These are phyloP conservation scores for Heliornis fulica DNA, from an alignment of 2,113 vertebrate genomes.

Conservation along the genomic window DNA sequence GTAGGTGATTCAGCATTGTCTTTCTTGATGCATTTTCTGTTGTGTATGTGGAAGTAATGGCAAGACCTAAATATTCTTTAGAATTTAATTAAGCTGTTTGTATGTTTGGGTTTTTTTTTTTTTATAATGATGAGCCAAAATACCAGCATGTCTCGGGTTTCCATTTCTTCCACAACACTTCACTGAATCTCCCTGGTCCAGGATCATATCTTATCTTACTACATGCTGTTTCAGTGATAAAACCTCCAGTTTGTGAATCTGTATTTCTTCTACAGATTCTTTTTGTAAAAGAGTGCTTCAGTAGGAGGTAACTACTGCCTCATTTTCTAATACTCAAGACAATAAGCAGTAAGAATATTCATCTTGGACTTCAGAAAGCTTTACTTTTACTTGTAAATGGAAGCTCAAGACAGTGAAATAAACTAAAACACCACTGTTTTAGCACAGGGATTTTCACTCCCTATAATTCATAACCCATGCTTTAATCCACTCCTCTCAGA, in stretches of 20 bases:
- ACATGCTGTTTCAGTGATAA: background rate
- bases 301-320: background rate
- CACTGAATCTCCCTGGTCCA: background rate
- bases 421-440: background rate
- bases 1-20: background rate
- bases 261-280: background rate
- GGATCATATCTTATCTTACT: background rate
- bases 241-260: background rate
- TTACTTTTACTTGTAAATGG: background rate
- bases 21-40: background rate
- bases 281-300: background rate
- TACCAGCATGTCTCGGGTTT: background rate
- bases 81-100: background rate
- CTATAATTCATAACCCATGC: background rate
- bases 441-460: background rate
- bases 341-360: background rate
- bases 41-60: background rate
- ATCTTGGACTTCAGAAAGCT: background rate
- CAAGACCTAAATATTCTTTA: background rate
- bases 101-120: too few species aligned
- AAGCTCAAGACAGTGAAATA: background rate
- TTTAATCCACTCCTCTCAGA: background rate
- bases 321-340: background rate
- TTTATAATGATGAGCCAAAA: background rate
- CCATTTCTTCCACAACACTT: background rate